phyloP scores from a whole-genome alignment of 1,140 invertebrate genomes.

The Geopemphigus sp. region DNA sequence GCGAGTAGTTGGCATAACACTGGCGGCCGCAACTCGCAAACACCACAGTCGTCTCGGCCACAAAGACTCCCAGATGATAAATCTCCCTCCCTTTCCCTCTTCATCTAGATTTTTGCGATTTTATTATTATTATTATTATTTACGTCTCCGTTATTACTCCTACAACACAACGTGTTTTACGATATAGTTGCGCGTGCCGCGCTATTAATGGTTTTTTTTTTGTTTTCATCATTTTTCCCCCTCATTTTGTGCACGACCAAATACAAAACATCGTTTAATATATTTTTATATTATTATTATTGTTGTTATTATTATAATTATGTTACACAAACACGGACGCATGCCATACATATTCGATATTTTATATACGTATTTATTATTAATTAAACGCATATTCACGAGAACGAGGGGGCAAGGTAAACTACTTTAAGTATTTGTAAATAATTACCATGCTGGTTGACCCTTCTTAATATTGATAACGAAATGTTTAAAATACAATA shows the following conservation, averaged over 20 bases:
- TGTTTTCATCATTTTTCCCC: not conserved
- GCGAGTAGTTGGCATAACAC: conserved; percentile 27
- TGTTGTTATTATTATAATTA: too few species aligned
- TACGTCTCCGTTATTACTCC: not conserved
- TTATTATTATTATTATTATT: conserved; percentile 12
- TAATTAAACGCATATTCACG: not conserved
- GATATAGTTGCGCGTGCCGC: not conserved
- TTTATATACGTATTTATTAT: not conserved
- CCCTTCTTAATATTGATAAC: not conserved
- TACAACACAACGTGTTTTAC: not conserved
- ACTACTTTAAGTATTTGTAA: not conserved
- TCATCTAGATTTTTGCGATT: not conserved
- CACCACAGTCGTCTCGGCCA: not conserved
- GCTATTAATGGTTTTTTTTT: not conserved
- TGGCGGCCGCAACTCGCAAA: conserved; percentile 4
- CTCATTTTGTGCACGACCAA: not conserved
- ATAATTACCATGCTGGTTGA: not conserved
- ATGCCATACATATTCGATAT: too few species aligned
- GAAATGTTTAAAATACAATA: not conserved
- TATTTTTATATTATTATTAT: too few species aligned
- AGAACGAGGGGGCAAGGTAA: not conserved
- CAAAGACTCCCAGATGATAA: not conserved
- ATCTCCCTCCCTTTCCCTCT: not conserved
- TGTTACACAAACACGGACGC: too few species aligned
- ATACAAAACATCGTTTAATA: too few species aligned